Percentiles rank a stretch among this genome's conserved stretches.
These are phyloP conservation scores for Pycnonotus jocosus DNA, from an alignment of 2,113 vertebrate species.

Conservation along the genomic window DNA sequence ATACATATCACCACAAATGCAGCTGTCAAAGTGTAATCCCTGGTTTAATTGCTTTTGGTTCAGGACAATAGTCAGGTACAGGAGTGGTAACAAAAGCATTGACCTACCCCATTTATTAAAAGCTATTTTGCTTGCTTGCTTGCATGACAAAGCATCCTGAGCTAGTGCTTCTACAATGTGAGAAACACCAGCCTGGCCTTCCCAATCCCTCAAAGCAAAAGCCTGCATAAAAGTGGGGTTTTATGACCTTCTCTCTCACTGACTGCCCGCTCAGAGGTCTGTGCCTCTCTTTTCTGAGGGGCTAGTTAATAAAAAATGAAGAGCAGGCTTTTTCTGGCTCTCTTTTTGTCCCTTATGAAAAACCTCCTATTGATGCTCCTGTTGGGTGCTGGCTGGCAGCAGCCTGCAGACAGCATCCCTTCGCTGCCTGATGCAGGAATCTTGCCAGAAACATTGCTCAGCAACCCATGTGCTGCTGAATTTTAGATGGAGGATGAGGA, in stretches of 20 bases:
- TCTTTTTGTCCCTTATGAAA: background rate
- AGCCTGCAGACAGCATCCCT: background rate
- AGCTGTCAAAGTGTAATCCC: constrained; percentile 3
- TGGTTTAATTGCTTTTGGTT: constrained; percentile 43
- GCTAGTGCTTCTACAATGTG: background rate
- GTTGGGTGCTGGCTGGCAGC: background rate
- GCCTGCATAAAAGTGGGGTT: background rate
- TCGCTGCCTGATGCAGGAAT: background rate
- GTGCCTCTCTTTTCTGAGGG: background rate
- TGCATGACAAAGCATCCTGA: background rate
- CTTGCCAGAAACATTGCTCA: constrained; percentile 21
- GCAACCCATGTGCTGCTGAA: background rate
- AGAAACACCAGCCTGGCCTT: background rate
- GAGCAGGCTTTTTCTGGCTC: background rate
- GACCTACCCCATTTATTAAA: background rate
- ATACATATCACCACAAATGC: background rate
- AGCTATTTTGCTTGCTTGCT: constrained; percentile 20
- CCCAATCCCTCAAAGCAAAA: background rate
- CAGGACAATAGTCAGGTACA: background rate
- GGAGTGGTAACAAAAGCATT: background rate
- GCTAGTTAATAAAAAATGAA: constrained; percentile 8
- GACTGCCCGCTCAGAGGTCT: background rate
- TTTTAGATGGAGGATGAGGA: background rate
- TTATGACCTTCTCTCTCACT: background rate
- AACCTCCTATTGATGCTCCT: background rate